Conservation (phyloP, 2,113 vertebrate genomes). For the Sus scrofa region T2T-Sscrofa CM000815.6:89840001-89840500, state of each 20-base stretch:
- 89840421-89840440: background rate
- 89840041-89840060: background rate
- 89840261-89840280: background rate
- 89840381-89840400: background rate
- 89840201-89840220: background rate
- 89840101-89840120: background rate
- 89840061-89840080: background rate
- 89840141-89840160: background rate
- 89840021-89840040: background rate
- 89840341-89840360: background rate
- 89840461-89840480: background rate
- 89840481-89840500: slow-evolving; percentile 39
- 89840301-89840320: background rate
- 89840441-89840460: background rate
- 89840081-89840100: background rate
- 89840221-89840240: accelerated
- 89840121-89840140: background rate
- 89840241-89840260: background rate
- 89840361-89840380: background rate
- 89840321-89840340: too few relatives aligned
- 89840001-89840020: background rate
- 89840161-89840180: background rate
- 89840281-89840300: background rate
- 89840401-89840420: background rate
- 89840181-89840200: background rate